A percentile compares a stretch with the other conserved stretches of the same genome.
Evolutionary conservation across 2,888 invertebrate genomes (phyloP).

Genomic region (Tenthredo distinguenda): DNA sequence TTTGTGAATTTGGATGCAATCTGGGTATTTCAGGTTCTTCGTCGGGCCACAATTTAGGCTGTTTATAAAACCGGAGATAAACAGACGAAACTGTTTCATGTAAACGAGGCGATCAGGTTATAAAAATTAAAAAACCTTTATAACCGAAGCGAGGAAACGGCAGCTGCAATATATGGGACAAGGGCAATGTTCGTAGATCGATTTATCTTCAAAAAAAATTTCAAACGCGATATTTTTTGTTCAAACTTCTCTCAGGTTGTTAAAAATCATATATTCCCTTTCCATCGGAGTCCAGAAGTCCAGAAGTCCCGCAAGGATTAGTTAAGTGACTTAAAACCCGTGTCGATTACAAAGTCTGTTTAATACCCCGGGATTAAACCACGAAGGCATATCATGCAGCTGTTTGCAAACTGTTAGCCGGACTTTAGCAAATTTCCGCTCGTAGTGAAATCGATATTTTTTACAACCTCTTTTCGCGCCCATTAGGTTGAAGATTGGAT

Average conservation of each 20-base stretch:
- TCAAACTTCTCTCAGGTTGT: not conserved
- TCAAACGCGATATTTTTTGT: not conserved
- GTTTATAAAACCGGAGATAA: not conserved
- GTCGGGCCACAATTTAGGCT: not conserved
- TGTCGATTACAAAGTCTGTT: not conserved
- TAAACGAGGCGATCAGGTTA: not conserved
- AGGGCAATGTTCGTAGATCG: not conserved
- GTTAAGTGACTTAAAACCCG: not conserved
- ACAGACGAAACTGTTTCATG: constrained; percentile 10
- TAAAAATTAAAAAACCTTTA: not conserved
- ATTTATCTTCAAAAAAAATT: not conserved
- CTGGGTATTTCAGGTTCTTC: not conserved
- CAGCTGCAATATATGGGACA: not conserved
- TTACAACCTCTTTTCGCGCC: not conserved
- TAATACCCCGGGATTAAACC: not conserved
- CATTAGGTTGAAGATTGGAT: constrained; percentile 9
- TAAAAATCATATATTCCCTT: not conserved
- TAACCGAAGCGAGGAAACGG: not conserved
- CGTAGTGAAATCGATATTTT: not conserved
- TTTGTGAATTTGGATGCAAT: not conserved
- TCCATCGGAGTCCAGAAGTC: not conserved
- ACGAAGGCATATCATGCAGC: not conserved
- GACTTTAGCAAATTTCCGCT: constrained; percentile 21
- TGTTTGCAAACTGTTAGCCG: not conserved
- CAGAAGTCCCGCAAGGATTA: constrained; percentile 1